Base-by-base conservation (phyloP, 2,888 invertebrate genomes). In the Apodemia zela region DNA sequence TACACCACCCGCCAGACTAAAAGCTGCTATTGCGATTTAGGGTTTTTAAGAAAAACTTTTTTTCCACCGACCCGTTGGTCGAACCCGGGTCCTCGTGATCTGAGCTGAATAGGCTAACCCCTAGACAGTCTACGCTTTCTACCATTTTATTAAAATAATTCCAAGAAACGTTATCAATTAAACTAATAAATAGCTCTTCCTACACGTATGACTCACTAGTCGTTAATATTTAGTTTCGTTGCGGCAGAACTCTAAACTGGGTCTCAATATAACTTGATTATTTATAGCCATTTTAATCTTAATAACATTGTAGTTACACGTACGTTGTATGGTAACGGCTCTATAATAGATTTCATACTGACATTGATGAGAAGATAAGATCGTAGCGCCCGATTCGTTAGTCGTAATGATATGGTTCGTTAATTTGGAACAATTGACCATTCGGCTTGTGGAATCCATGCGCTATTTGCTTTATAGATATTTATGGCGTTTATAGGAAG, bases 321-420 rank as follows among this genome's bases (percentile, higher is more conserved):
- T 71, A 72, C 73, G 71, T 42, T 42, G 42, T 75, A 66, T 72
- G 67, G 75, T 77, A 77, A 79, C 75, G 73, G 62, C 64, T 71
- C 72, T 51, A 72, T 81, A 84, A 85, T 84, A 68, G 65, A 85
- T 84, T 87, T 81, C 70, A 77, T 82, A 80, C 81, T 82, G 85
- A 87, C 85, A 74, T 82, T 86, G 85, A 89, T 84, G 82, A 70
- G 74, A 69, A 79, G 87, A 89, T 89, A 87, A 85, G 82, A 87
- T 88, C 84, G 73, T 74, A 79, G 79, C 73, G 73, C 72, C 77
- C 78, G 80, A 85, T 85, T 87, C 88, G 88, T 89, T 87, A 87
- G 81, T 72, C 78, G 84, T 87, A 89, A 86, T 89, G 84, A 86
- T 80, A 89, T 81, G 90, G 84, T 86, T 88, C 89, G 87, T 89